A percentile compares a stretch with the other conserved stretches of the same genome.
phyloP scores from a whole-genome alignment of 2,113 vertebrate species.

The Vanacampus margaritifer region DNA sequence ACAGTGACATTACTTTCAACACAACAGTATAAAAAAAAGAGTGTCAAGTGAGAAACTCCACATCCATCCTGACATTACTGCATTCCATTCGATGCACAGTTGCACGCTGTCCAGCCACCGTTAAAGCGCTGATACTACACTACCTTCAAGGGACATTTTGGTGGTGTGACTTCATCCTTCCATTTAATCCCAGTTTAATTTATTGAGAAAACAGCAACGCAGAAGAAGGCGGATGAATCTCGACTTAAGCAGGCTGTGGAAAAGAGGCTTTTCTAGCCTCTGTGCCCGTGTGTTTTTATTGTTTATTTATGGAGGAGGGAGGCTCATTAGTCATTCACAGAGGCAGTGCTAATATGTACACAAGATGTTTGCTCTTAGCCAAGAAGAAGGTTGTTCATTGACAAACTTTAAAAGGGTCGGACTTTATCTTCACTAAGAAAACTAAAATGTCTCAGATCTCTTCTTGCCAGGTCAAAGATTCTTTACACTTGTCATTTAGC shows the following conservation, averaged over 20 bases:
- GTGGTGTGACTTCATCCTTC: not conserved
- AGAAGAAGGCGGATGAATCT: not conserved
- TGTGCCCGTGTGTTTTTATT: conserved; percentile 53
- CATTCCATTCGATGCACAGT: too few relatives aligned
- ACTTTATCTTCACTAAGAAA: conserved; percentile 15
- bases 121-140: not conserved
- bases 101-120: not conserved
- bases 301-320: conserved; percentile 53
- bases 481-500: not conserved
- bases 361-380: conserved; percentile 49
- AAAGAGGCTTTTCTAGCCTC: conserved; percentile 26
- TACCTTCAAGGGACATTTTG: not conserved
- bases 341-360: conserved; percentile 52
- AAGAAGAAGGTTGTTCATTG: conserved; percentile 32
- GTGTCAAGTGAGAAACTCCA: not conserved
- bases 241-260: conserved; percentile 22
- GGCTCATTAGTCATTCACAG: conserved; percentile 57
- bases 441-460: conserved; percentile 13
- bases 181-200: not conserved
- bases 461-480: not conserved
- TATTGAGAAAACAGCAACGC: not conserved
- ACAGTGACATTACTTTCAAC: not conserved
- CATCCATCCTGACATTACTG: too few relatives aligned
- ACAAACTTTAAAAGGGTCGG: conserved; percentile 23
- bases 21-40: not conserved